A percentile compares a stretch with the other conserved stretches of the same genome.
These are phyloP conservation scores for Argynnis bischoffii DNA, from an alignment of 2,888 invertebrate species.

Conservation along the genomic window DNA sequence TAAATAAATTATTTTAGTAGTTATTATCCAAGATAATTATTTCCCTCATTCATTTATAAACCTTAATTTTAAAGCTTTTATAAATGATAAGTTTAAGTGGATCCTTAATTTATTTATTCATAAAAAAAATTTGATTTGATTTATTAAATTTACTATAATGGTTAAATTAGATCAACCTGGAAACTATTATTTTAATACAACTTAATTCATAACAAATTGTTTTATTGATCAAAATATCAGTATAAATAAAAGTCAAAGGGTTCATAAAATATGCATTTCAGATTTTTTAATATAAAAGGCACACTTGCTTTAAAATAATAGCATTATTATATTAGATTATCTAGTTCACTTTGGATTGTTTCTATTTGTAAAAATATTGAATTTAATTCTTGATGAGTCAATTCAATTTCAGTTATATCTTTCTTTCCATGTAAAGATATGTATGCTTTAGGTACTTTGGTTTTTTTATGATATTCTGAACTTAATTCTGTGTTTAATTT, in stretches of 20 bases:
- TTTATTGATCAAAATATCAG: too few relatives aligned
- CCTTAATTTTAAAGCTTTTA: too few relatives aligned
- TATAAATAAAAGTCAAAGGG: not conserved
- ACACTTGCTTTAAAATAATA: constrained; percentile 22
- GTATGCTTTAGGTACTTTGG: constrained; percentile 70
- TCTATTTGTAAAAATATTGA: constrained; percentile 72
- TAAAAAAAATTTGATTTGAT: too few relatives aligned
- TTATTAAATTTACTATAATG: too few relatives aligned
- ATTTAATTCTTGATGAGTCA: constrained; percentile 69
- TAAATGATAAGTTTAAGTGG: too few relatives aligned
- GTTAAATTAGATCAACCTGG: too few relatives aligned
- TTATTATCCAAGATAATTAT: too few relatives aligned
- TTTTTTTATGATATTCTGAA: constrained; percentile 67
- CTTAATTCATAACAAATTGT: too few relatives aligned
- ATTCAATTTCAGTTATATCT: constrained; percentile 60
- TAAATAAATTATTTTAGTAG: too few relatives aligned
- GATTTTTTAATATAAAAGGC: constrained; percentile 34
- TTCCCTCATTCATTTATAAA: too few relatives aligned
- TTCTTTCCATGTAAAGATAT: constrained; percentile 49
- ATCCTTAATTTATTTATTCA: too few relatives aligned
- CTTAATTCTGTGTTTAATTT: constrained; percentile 73
- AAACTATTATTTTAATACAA: too few relatives aligned
- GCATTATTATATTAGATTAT: constrained; percentile 55
- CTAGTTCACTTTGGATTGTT: constrained; percentile 72
- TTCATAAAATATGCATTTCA: constrained; percentile 22